These are phyloP conservation scores for Glandiceps talaboti DNA, from an alignment of 53 echinoderm and acorn worm species.

Conservation along the genomic window DNA sequence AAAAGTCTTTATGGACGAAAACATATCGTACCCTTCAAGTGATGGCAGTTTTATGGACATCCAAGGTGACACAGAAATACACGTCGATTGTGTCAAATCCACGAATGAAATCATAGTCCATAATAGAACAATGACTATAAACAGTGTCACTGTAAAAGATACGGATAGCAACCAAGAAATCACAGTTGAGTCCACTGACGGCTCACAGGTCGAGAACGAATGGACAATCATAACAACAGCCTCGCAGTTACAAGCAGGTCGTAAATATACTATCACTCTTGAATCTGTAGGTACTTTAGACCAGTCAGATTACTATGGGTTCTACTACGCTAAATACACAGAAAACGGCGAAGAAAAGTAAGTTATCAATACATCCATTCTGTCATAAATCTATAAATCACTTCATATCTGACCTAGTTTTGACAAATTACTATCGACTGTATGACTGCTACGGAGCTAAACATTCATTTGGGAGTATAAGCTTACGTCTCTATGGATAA, in stretches of 20 bases:
- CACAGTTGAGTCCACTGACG: not conserved
- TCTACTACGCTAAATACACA: not conserved
- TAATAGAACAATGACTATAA: not conserved
- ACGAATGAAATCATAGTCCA: not conserved
- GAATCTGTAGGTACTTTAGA: not conserved
- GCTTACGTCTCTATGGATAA: no score
- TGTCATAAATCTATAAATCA: no score
- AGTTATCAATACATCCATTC: no score
- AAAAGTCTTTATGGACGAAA: not conserved
- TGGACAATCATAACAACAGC: not conserved
- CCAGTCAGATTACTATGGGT: not conserved
- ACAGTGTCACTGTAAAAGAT: not conserved
- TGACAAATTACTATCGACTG: no score
- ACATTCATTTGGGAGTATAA: no score
- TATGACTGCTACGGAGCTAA: no score
- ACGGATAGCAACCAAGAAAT: not conserved
- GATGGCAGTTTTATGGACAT: not conserved
- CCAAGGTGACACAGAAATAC: not conserved
- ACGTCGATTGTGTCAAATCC: not conserved
- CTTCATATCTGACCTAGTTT: no score
- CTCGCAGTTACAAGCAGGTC: not conserved
- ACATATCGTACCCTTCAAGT: not conserved
- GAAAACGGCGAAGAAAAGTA: not conserved
- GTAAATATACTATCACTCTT: not conserved
- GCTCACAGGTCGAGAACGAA: not conserved